Conservation (phyloP, 1,140 invertebrate genomes). For the Caerostris extrusa region DNA sequence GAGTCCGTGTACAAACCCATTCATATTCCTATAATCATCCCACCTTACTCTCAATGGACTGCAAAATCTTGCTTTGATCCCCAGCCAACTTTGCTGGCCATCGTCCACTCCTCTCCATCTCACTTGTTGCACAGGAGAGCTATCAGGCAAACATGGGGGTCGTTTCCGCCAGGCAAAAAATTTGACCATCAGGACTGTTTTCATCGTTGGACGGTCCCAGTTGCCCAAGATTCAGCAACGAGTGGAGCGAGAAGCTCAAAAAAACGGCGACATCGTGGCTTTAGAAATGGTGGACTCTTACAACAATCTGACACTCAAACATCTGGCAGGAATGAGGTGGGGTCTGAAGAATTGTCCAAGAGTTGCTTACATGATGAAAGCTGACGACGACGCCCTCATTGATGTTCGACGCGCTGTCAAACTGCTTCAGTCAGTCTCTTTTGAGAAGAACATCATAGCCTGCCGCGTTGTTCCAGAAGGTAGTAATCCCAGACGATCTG, state of each 20-base stretch:
- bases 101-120: slow-evolving; percentile 81
- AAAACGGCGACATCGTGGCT: slow-evolving; percentile 81
- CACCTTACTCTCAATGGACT: not conserved
- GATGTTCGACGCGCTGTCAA: slow-evolving; percentile 83
- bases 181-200: slow-evolving; percentile 79
- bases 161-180: slow-evolving; percentile 45
- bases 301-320: slow-evolving; percentile 91
- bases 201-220: slow-evolving; percentile 79
- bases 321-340: slow-evolving; percentile 92
- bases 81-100: slow-evolving; percentile 64
- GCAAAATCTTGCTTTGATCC: not conserved
- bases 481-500: slow-evolving; percentile 67
- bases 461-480: slow-evolving; percentile 77
- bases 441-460: slow-evolving; percentile 59
- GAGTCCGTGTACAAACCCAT: not conserved
- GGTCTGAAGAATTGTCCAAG: slow-evolving; percentile 85
- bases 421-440: slow-evolving; percentile 7
- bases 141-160: slow-evolving; percentile 81
- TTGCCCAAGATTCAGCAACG: slow-evolving; percentile 36
- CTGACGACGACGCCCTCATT: slow-evolving; percentile 93
- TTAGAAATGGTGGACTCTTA: slow-evolving; percentile 90
- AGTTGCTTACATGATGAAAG: slow-evolving; percentile 89
- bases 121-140: slow-evolving; percentile 80
- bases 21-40: not conserved
- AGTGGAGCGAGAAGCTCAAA: slow-evolving; percentile 78